These are phyloP conservation scores for Holothuria glaberrima DNA, from an alignment of 35 echinoderm and acorn worm genomes.

Conservation along the genomic window DNA sequence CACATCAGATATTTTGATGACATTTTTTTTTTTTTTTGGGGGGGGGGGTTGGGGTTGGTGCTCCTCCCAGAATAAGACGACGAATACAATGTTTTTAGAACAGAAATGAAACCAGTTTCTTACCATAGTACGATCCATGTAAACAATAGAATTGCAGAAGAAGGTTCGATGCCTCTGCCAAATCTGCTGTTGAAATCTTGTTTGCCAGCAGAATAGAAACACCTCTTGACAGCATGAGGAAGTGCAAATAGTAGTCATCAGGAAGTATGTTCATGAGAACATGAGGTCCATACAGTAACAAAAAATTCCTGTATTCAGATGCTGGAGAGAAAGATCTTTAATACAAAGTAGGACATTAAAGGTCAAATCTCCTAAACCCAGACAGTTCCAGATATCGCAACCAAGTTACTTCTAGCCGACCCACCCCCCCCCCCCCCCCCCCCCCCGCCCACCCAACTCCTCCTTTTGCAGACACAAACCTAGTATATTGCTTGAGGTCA, in stretches of 20 bases:
- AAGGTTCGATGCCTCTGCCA: slow-evolving; percentile 15
- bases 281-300: slow-evolving; percentile 42
- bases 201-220: neutral
- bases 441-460: too few species aligned
- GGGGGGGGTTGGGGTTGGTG: neutral
- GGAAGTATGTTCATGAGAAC: neutral
- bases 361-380: too few species aligned
- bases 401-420: too few species aligned
- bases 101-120: neutral
- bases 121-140: slow-evolving; percentile 4
- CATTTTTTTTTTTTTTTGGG: too few species aligned
- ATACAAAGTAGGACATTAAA: too few species aligned
- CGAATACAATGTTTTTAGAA: neutral
- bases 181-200: neutral
- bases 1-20: too few species aligned
- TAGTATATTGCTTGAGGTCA: neutral
- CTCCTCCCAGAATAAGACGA: neutral
- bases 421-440: too few species aligned
- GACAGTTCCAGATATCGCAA: too few species aligned
- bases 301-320: slow-evolving; percentile 11
- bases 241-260: slow-evolving; percentile 23
- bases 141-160: slow-evolving; percentile 8
- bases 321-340: slow-evolving; percentile 9
- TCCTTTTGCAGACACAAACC: too few species aligned
- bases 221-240: slow-evolving; percentile 48